Evolutionary conservation across 1,140 invertebrate species (phyloP).

Genomic region (Pseudachorutes palmiensis): DNA sequence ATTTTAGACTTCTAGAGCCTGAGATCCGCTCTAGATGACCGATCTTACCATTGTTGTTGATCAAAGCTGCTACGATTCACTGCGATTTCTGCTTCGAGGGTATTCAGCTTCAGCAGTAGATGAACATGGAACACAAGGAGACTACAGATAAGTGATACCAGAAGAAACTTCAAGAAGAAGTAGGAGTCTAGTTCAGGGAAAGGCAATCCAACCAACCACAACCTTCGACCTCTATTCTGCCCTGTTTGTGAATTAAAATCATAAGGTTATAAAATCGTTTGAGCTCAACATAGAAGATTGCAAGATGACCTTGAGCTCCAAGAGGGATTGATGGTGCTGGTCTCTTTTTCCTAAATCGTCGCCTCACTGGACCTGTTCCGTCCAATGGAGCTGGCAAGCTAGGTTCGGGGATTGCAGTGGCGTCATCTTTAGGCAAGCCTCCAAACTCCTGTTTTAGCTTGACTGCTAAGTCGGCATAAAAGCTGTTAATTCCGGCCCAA

Average conservation of each 20-base stretch:
- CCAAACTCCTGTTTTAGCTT: conserved; percentile 54
- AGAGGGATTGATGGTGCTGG: neutral
- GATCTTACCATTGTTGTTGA: too few relatives aligned
- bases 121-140: neutral
- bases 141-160: neutral
- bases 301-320: neutral
- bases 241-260: neutral
- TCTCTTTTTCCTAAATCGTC: neutral
- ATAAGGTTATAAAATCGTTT: neutral
- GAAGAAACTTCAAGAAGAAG: neutral
- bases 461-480: conserved; percentile 57
- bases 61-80: too few relatives aligned
- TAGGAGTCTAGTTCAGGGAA: neutral
- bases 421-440: neutral
- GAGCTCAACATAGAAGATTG: neutral
- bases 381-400: neutral
- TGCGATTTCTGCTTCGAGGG: neutral
- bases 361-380: neutral
- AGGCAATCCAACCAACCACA: neutral
- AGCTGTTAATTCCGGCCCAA: conserved; percentile 73
- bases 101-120: neutral
- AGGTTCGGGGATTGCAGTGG: neutral
- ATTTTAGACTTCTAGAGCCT: too few relatives aligned
- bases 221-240: neutral
- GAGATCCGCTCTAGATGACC: too few relatives aligned